Base-by-base conservation (phyloP, 2,888 invertebrate genomes). In the Lycophotia porphyrea region DNA sequence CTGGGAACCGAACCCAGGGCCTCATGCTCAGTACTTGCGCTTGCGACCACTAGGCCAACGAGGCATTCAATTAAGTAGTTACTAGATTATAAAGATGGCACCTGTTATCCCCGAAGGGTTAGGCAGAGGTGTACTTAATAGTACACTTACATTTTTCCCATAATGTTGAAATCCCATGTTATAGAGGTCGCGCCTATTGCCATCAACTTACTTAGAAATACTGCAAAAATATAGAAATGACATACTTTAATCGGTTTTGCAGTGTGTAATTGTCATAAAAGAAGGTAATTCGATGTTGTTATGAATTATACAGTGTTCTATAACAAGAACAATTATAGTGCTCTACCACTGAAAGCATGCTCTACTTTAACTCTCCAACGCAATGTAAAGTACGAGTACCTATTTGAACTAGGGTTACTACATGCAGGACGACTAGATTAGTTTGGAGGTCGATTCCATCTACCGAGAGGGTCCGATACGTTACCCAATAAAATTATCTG, bases 391-490 rank as follows among this genome's bases (percentile, higher is more conserved):
- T 73, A 64, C 39, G 31, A 27, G n/a, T 60, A 63, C 36, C 65
- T 78, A 66, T 71, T 75, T 15, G n/a, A 72, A 65, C 8, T 73
- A 78, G 73, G 81, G 78, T 63, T 68, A 78, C 78, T 63, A 66
- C 61, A 73, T 66, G 82, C 55, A 82, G 73, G 73, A 82, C 61
- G 49, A 61, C 31, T 49, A 70, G 47, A 81, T 82, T 78, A 58
- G 66, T 82, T 81, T 82, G 49, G 31, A 81, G 81, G 81, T 78
- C 82, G 55, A 78, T 78, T 82, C 73, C 27, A 82, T 82, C 65
- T 70, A 82, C 61, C 21, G 34, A 58, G 82, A 77, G 82, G 82
- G 82, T 67, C 82, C 69, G 58, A 66, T 78, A 69, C 68, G 69
- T 66, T 73, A 72, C 55, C 55, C 69, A 79, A 79, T 75, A 74